These are phyloP conservation scores for Calidris pugnax DNA, from an alignment of 2,113 vertebrate species.

Conservation along the genomic window DNA sequence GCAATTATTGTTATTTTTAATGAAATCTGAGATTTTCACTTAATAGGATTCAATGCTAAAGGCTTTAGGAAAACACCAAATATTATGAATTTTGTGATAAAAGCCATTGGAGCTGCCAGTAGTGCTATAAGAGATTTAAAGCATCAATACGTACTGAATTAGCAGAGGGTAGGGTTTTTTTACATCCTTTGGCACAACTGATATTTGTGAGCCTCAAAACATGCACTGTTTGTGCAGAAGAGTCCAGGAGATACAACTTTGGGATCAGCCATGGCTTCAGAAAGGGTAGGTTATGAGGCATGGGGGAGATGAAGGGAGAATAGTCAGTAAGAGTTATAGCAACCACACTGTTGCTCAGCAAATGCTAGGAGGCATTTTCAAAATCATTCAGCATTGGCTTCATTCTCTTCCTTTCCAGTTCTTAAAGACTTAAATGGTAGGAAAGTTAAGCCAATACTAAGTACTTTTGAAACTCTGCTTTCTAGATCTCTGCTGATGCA, in stretches of 20 bases:
- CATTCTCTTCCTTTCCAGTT: background rate
- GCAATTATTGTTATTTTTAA: constrained; percentile 49
- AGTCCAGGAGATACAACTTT: background rate
- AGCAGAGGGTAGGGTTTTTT: background rate
- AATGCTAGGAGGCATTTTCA: background rate
- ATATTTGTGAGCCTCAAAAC: background rate
- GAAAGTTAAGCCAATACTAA: background rate
- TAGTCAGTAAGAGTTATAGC: background rate
- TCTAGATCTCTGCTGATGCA: background rate
- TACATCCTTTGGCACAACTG: background rate
- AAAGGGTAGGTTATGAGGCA: background rate
- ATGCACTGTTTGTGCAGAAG: background rate
- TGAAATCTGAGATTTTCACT: constrained; percentile 40
- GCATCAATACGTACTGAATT: background rate
- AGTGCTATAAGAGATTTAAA: background rate
- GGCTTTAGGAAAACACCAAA: constrained; percentile 30
- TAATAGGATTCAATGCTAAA: constrained; percentile 37
- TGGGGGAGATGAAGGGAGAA: background rate
- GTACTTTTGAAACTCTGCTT: background rate
- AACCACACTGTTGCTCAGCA: background rate
- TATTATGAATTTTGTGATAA: background rate
- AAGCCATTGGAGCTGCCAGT: background rate
- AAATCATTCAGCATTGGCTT: background rate
- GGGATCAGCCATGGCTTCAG: background rate
- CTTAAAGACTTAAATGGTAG: background rate